A percentile compares a stretch with the other conserved stretches of the same genome.
Evolutionary conservation across 2,113 vertebrate species (phyloP).

Genomic region (Peromyscus maniculatus): DNA sequence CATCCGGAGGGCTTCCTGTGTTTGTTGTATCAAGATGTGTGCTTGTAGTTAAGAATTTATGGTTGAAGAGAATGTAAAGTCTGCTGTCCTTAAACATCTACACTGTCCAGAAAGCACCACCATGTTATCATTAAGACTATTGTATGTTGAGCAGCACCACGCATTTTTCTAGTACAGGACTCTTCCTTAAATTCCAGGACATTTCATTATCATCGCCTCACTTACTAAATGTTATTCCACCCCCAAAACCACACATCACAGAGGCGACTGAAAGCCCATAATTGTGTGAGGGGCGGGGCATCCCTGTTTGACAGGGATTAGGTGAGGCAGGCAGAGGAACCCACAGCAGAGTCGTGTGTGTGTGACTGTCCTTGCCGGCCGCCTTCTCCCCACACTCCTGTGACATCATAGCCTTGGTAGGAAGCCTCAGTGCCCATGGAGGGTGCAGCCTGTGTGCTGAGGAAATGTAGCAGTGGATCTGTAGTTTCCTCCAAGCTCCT

Average conservation of each 20-base stretch:
- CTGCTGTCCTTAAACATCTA: neutral
- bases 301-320: neutral
- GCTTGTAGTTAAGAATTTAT: neutral
- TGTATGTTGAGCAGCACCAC: neutral
- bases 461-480: slow-evolving; percentile 15
- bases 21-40: neutral
- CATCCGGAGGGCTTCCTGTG: neutral
- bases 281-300: neutral
- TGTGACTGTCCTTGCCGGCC: neutral
- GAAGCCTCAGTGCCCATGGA: neutral
- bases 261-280: neutral
- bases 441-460: neutral
- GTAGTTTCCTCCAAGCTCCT: neutral
- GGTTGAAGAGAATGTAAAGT: neutral
- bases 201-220: neutral
- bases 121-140: neutral
- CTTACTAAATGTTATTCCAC: neutral
- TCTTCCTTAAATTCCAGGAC: neutral
- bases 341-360: neutral
- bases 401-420: neutral
- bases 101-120: neutral
- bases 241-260: neutral
- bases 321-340: neutral
- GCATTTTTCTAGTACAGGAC: neutral
- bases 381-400: neutral